Evolutionary conservation across 2,888 invertebrate genomes (phyloP).

Genomic region (Lottia gigantea): DNA sequence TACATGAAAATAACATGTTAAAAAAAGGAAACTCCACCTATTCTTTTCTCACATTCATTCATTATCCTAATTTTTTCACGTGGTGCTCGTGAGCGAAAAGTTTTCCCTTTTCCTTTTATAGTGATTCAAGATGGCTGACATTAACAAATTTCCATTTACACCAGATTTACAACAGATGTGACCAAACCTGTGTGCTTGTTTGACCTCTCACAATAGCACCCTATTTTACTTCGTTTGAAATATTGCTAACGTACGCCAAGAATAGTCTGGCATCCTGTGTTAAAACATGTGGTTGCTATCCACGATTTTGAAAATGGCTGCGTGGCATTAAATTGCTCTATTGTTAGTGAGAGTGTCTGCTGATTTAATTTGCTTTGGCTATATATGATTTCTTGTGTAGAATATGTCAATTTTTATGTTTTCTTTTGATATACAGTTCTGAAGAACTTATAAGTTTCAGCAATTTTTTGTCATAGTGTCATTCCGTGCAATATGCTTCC

Average conservation of each 20-base stretch:
- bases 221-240: background rate
- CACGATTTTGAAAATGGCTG: background rate
- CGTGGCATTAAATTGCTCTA: background rate
- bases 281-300: background rate
- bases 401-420: too few relatives aligned
- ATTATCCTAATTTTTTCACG: background rate
- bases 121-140: background rate
- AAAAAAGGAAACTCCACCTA: constrained; percentile 5
- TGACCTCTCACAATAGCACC: background rate
- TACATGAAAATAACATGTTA: too few relatives aligned
- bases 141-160: background rate
- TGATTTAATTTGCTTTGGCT: too few relatives aligned
- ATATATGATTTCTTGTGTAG: too few relatives aligned
- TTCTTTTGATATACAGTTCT: too few relatives aligned
- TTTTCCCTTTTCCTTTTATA: constrained; percentile 1
- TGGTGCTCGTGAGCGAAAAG: background rate
- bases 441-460: too few relatives aligned
- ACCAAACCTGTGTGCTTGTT: background rate
- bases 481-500: too few relatives aligned
- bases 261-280: background rate
- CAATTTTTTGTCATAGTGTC: too few relatives aligned
- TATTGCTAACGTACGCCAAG: background rate
- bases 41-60: background rate
- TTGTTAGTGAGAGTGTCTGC: too few relatives aligned
- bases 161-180: background rate